Base-by-base conservation (phyloP, 2,888 invertebrate genomes). In the Megaustenia siamemsis region DNA sequence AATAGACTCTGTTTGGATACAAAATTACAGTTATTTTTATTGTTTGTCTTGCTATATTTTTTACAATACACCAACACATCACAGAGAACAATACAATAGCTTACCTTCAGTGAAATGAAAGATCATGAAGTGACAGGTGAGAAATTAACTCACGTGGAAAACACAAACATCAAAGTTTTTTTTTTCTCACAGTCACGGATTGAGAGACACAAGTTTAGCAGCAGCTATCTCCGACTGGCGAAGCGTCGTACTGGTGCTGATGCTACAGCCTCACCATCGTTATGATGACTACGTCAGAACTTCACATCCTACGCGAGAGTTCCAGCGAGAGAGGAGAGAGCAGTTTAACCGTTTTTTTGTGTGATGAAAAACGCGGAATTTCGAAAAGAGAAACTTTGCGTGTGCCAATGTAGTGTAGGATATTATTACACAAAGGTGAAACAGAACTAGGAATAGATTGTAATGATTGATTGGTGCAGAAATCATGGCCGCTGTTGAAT, bases 131-230 rank as follows among this genome's bases (percentile, higher is more conserved):
- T 66, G 35, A 66, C 66, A 66, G 35, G 66, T 66, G 66, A 35
- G 28, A 66, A 35, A 32, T 8, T 66, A 66, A 35, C 35, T 66
- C 32, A 66, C 32, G 18, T 12, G 0, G 35, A 35, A 66, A 63
- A 66, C 66, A 66, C 66, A 66, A 66, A 66, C 66, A 35, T 66
- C 66, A 66, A 66, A 66, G 35, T 12, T 15, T 66, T 66, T 35
- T 35, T 15, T 12, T 15, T 66, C 35, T 35, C 15, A 8, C 6
- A 32, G 35, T 28, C 35, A 66, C 63, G 28, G 66, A 35, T 6
- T 66, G 35, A 32, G 35, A 32, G 66, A 35, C 66, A 66, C 35
- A 28, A 18, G 15, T 18, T 66, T 66, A 66, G 66, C 66, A 35
- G 15, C 66, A 66, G 35, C 28, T 35, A 66, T 35, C 15, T 6